Evolutionary conservation across 2,888 invertebrate genomes (phyloP).

Genomic region (Apeira syringaria): DNA sequence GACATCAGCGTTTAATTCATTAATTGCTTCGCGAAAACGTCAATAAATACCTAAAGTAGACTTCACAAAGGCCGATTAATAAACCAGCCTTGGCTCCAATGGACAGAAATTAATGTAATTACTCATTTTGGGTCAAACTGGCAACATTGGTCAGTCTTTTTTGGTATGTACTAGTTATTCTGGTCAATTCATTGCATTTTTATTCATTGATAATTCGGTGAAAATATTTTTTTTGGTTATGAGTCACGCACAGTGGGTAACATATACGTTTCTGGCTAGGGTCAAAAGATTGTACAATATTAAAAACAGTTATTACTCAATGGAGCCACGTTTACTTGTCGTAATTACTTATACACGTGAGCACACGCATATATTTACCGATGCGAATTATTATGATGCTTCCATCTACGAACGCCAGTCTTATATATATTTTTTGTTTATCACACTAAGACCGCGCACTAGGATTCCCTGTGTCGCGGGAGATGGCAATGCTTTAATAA

Average conservation of each 20-base stretch:
- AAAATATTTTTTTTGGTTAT: not conserved
- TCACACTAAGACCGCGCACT: too few species aligned
- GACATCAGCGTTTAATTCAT: constrained; percentile 28
- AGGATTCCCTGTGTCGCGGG: too few species aligned
- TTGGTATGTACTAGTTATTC: constrained; percentile 17
- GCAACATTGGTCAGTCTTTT: not conserved
- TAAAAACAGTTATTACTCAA: too few species aligned
- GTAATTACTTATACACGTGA: too few species aligned
- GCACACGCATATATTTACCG: too few species aligned
- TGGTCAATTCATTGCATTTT: constrained; percentile 23
- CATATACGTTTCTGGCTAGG: not conserved
- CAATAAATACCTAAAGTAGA: constrained; percentile 28
- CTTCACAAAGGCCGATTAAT: constrained; percentile 31
- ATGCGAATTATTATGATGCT: too few species aligned
- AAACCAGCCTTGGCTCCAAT: constrained; percentile 25
- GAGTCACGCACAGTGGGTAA: not conserved
- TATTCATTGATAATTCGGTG: constrained; percentile 2
- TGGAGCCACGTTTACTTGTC: too few species aligned
- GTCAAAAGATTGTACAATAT: too few species aligned
- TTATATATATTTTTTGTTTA: too few species aligned
- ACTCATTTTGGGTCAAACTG: constrained; percentile 17
- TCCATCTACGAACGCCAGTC: too few species aligned
- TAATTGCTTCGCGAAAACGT: constrained; percentile 27
- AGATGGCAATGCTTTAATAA: too few species aligned
- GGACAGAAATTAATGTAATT: constrained; percentile 25